Base-by-base conservation (phyloP, 2,113 vertebrate species). In the Pelecanus crispus region DNA sequence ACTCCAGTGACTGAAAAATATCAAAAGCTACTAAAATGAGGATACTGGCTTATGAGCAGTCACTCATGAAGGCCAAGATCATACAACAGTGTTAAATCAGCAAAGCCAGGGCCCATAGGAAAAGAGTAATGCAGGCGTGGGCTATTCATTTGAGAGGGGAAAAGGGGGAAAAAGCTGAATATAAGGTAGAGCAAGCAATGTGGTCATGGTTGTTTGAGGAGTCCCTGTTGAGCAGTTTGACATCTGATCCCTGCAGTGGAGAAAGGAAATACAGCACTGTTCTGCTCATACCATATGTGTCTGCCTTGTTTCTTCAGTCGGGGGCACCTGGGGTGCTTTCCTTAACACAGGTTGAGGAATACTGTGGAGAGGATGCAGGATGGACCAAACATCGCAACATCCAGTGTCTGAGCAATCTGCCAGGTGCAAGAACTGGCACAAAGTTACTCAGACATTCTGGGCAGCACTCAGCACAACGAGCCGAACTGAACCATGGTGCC, bases 311-410 rank as follows among this genome's bases (percentile, higher is more conserved):
- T 84, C 36, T 21, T 61, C 45, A 47, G 17, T 19, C 82, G 63
- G 31, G 11, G 42, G 5, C 14, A 34, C 17, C 9, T 36, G 16
- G 17, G 13, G 3, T 49, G 13, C 24, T 34, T 86, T 61, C 31
- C 19, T 56, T 40, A 14, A 24, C 47, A 45, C 6, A 58, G 34
- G 7, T 2, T 50, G n/a, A 82, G 67, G 17, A 31, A 34, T 21
- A 62, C 8, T 0, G 0, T 6, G 26, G 18, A 72, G 24, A 79
- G 3, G 12, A 47, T 47, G n/a, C 62, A 81, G 29, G 4, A 10
- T 1, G 2, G 18, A 40, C 9, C 32, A 85, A 59, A 34, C 9
- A 31, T 8, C 42, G 11, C 68, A 71, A 28, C 26, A 47, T n/a
- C 10, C 56, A 25, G 3, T 10, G 22, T 38, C 50, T 38, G 26